Base-by-base conservation (phyloP, 1,140 invertebrate genomes). In the Philotrypesis tridentata region DNA sequence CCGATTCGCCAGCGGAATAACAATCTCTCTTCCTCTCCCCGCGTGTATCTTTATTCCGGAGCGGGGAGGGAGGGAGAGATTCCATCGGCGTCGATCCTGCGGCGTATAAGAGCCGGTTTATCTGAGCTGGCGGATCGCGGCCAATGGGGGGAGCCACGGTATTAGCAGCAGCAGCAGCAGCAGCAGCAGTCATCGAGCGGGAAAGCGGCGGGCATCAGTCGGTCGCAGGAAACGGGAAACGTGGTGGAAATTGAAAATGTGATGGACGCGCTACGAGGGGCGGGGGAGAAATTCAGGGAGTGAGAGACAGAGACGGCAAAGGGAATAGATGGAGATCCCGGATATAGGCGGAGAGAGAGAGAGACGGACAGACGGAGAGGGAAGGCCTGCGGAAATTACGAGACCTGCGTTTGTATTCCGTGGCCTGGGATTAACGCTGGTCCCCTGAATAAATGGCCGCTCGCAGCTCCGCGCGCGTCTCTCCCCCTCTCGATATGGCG, bases 231-330 rank as follows among this genome's bases (percentile, higher is more conserved):
- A 91, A 91, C 88, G 89, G 87, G 89, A 89, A 91, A 91, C 90
- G 89, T 90, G 89, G 90, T 90, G 91, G 90, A 92, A 92, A 92
- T 92, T 92, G 90, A 91, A 92, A 91, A 92, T 90, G 89, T 89
- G 88, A 91, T 91, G 87, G 84, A 90, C 88, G 87, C 40, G n/a
- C n/a, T n/a, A n/a, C 25, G 25, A 67, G 17, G 61, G 31, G 27
- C 6, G 25, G 48, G 74, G 31, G n/a, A n/a, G 71, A 48, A 23
- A 73, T 21, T 31, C 23, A 65, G 61, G 86, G 84, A 90, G 87
- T 86, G 37, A 25, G 25, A 48, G 17, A 55, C 23, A 71, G 25
- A 29, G 48, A 37, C 14, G 55, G 40, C 1, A 61, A 74, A 14
- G 83, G 84, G 85, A 85, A 86, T 88, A 87, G 87, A 89, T 86